These are phyloP conservation scores for Pica pica DNA, from an alignment of 2,113 vertebrate genomes.

Conservation along the genomic window DNA sequence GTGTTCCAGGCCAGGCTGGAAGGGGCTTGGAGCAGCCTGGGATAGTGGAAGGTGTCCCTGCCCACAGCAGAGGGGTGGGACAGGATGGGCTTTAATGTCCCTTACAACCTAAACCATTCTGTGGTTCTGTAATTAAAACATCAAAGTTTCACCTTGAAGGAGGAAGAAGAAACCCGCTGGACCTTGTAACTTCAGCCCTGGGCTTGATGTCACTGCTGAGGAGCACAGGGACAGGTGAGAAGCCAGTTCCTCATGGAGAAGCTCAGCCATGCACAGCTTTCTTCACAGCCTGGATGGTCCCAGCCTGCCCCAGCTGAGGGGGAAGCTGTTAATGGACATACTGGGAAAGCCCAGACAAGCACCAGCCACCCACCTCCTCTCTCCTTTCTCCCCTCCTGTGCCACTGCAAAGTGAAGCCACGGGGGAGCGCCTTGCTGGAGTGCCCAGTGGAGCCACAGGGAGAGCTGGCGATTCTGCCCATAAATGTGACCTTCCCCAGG, in stretches of 20 bases:
- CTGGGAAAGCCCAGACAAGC: not conserved
- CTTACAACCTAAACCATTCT: not conserved
- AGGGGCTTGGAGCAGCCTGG: not conserved
- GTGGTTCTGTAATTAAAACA: not conserved
- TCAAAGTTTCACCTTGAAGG: not conserved
- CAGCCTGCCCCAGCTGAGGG: not conserved
- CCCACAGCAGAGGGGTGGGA: not conserved
- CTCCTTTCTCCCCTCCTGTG: no score
- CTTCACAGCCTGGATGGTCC: rapidly evolving
- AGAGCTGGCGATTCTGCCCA: not conserved
- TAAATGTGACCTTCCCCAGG: rapidly evolving
- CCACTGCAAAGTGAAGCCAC: not conserved
- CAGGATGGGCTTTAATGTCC: not conserved
- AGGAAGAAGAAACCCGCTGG: not conserved
- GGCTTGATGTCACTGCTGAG: not conserved
- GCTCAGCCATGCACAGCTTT: rapidly evolving
- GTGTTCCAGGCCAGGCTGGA: not conserved
- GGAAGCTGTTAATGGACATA: not conserved
- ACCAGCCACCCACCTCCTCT: not conserved
- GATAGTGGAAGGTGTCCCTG: not conserved
- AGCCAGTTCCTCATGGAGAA: not conserved
- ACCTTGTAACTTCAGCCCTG: not conserved
- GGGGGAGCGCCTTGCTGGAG: not conserved
- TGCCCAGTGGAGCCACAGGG: not conserved
- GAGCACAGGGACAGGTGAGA: not conserved